These are phyloP conservation scores for Rhabditoides inermis DNA, from an alignment of 2,888 invertebrate species.

Conservation along the genomic window DNA sequence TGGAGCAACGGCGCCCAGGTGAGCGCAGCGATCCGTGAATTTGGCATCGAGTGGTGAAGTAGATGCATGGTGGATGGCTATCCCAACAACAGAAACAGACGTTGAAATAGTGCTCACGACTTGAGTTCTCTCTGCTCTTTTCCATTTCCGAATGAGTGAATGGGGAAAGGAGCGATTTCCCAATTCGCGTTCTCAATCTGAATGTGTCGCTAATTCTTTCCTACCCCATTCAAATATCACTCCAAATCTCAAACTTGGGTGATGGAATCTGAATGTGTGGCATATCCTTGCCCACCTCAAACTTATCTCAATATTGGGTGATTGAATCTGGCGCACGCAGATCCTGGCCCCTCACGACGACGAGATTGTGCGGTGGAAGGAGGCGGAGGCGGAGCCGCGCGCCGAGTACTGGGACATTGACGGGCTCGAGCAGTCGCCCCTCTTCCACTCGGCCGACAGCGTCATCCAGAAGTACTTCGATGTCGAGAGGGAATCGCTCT, in stretches of 20 bases:
- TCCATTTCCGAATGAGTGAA: too few species aligned
- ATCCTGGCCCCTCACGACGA: slow-evolving; percentile 85
- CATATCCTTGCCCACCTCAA: not conserved
- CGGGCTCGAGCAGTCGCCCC: slow-evolving; percentile 58
- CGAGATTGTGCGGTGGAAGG: slow-evolving; percentile 71
- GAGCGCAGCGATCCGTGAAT: too few species aligned
- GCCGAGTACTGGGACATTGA: slow-evolving; percentile 70
- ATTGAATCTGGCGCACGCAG: slow-evolving; percentile 58
- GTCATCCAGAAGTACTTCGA: slow-evolving; percentile 65
- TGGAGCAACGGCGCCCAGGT: slow-evolving; percentile 83
- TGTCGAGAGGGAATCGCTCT: slow-evolving; percentile 40
- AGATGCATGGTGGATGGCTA: not conserved
- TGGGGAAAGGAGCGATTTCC: not conserved
- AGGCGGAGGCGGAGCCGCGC: slow-evolving; percentile 69
- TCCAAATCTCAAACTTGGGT: too few species aligned
- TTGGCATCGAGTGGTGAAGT: too few species aligned
- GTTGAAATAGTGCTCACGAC: too few species aligned
- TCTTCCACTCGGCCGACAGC: slow-evolving; percentile 58
- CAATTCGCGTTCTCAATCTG: not conserved
- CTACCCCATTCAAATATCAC: too few species aligned
- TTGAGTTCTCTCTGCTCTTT: too few species aligned
- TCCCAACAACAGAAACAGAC: too few species aligned
- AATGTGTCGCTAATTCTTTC: too few species aligned
- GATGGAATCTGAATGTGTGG: too few species aligned
- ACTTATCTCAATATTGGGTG: not conserved